Conservation (phyloP, 2,888 invertebrate genomes). For the Polydesmus complanatus region DNA sequence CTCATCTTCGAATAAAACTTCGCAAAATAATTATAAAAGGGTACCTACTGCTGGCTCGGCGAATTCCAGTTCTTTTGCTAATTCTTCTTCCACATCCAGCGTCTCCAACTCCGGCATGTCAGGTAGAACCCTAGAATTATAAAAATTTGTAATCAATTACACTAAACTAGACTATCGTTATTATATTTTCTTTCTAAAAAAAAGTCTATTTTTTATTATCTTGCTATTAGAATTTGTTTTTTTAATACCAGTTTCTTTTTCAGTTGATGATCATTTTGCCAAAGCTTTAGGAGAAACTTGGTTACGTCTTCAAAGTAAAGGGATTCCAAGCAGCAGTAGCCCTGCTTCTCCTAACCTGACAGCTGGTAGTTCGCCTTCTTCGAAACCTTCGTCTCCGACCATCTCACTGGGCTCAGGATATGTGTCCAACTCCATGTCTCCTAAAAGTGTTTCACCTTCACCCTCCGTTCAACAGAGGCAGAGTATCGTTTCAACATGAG, state of each 20-base stretch:
- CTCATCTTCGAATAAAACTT: constrained; percentile 9
- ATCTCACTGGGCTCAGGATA: not conserved
- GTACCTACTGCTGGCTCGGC: not conserved
- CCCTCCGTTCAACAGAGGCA: constrained; percentile 4
- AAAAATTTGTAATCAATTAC: too few relatives aligned
- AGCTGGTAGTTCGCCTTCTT: not conserved
- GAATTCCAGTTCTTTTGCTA: constrained; percentile 10
- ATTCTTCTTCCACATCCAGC: constrained; percentile 14
- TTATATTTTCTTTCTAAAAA: not conserved
- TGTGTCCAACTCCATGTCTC: not conserved
- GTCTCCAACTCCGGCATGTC: constrained; percentile 11
- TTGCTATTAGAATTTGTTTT: too few relatives aligned
- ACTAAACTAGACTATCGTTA: not conserved
- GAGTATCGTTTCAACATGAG: constrained; percentile 11
- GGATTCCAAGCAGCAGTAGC: constrained; percentile 17
- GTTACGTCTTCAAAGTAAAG: constrained; percentile 34
- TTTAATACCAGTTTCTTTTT: constrained; percentile 30
- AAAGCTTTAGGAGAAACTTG: constrained; percentile 74
- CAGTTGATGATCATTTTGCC: constrained; percentile 83
- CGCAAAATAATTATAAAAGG: constrained; percentile 1
- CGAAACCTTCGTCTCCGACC: constrained; percentile 6
- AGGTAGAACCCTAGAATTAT: not conserved
- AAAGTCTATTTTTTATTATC: not conserved
- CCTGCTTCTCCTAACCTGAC: not conserved
- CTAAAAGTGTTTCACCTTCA: constrained; percentile 1